These are phyloP conservation scores for Myiozetetes cayanensis DNA, from an alignment of 2,113 vertebrate species.

Conservation along the genomic window DNA sequence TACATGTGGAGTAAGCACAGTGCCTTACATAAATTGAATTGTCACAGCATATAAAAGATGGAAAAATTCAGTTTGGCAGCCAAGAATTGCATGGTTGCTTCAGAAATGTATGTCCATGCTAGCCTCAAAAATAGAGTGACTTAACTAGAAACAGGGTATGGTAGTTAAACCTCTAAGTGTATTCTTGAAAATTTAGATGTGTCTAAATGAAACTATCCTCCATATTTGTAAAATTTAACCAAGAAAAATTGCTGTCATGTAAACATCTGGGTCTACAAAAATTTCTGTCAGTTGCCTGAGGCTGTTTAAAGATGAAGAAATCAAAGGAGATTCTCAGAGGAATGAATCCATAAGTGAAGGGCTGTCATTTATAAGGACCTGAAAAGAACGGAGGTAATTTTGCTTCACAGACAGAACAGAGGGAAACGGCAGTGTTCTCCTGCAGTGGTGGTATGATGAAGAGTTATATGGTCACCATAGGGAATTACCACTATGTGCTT, in stretches of 20 bases:
- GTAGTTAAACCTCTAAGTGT: not conserved
- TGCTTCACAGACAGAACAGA: not conserved
- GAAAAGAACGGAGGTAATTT: not conserved
- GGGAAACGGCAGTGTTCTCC: not conserved
- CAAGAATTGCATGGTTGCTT: not conserved
- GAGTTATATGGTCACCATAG: not conserved
- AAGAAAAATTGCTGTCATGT: fast-evolving
- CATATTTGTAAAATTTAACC: not conserved
- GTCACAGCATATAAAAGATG: not conserved
- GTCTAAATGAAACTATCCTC: not conserved
- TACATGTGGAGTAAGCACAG: not conserved
- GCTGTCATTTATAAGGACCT: not conserved
- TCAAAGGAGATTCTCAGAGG: not conserved
- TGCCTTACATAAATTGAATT: not conserved
- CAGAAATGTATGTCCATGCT: not conserved
- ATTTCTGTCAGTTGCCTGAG: not conserved
- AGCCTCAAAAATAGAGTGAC: not conserved
- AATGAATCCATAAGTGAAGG: not conserved
- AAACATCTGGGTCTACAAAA: not conserved
- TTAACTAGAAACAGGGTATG: not conserved
- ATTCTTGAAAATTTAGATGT: not conserved
- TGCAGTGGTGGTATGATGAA: not conserved
- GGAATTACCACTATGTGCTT: not conserved
- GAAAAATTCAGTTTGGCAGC: not conserved
- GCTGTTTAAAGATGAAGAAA: not conserved